Base-by-base conservation (phyloP, 2,797 vertebrate genomes). In the Neosalanx taihuensis region DNA sequence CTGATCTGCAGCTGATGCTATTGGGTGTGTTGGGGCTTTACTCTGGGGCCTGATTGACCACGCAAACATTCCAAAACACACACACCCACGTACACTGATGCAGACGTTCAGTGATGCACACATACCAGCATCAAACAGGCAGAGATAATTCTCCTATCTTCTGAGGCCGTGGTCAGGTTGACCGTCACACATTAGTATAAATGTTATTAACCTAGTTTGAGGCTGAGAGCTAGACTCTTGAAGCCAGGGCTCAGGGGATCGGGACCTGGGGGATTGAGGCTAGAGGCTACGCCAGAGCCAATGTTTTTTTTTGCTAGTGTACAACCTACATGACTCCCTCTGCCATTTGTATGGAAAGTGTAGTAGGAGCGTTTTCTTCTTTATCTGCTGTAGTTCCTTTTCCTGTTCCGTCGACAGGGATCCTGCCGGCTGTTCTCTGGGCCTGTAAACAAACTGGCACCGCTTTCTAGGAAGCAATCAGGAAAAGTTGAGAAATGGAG, bases 351-450 rank as follows among this genome's bases (percentile, higher is more conserved):
- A 80, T 68, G 60, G 29, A 67, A 60, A 23, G n/a, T 41, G 26
- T 30, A 17, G 69, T 60, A 31, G 13, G 9, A 37, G 20, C 30
- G 35, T 56, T 17, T n/a, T 56, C 51, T n/a, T 74, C 41, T 66
- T 18, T 67, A 9, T 74, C 72, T 73, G 66, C 76, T 56, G 79
- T 82, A 83, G 79, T 74, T 33, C 26, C 63, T 73, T 82, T 81
- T 86, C 78, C 75, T 83, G 69, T 82, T 86, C 79, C 72, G 84
- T 85, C 86, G 82, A 29, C 76, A 79, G 70, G 77, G 78, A 75
- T 81, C 70, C 57, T 72, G 61, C 74, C 72, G 77, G 66, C 75
- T 49, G 51, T 76, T 73, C 71, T 49, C 33, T n/a, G 57, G 77
- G 74, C 72, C 67, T 26, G 68, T 62, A 67, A 75, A 53, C 76